Evolutionary conservation across 2,113 vertebrate genomes (phyloP), one percentile per base, ranked within the genome.

Genomic region (Erpornis zantholeuca): DNA sequence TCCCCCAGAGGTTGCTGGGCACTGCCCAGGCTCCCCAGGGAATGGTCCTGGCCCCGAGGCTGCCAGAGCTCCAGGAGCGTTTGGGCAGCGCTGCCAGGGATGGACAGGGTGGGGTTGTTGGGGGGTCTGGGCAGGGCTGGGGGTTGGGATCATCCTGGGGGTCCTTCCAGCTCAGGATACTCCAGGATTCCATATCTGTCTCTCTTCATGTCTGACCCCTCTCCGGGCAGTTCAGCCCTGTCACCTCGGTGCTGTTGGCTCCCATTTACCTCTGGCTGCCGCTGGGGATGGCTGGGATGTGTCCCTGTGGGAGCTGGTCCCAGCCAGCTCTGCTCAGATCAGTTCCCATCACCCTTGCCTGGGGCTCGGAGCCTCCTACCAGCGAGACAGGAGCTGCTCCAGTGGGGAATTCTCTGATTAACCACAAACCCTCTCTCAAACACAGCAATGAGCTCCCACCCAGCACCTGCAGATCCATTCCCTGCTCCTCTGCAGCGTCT

Each of bases 311-410:
- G 82, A 68, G 17, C 0, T 53, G 60, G 42, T 77, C 50, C 63
- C 82, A 92, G 95, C 88, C 86, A 86, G 59, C 86, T 88, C 64
- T 4, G 1, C 52, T 93, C 21, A 83, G 42, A 69, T 83, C 88
- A 31, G 44, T 18, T 82, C 70, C 54, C 76, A 86, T 47, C 82
- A 86, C 29, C 66, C 47, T 33, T 54, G 66, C 54, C 82, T 73
- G 75, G 10, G 18, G 76, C 65, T n/a, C 3, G 2, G 17, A 82
- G 65, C 36, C 53, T 59, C 22, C 61, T 66, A 36, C 60, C 88
- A 92, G 79, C 3, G 3, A 6, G 29, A 29, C 63, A 86, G 49
- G 84, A 72, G 57, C 75, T 36, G 47, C 52, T 94, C 33, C 66
- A 70, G 33, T 7, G 16, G 12, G 50, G 49, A 45, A 66, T 65